Conservation (phyloP, 2,888 invertebrate species). For the Sylvicola cinctus region DNA sequence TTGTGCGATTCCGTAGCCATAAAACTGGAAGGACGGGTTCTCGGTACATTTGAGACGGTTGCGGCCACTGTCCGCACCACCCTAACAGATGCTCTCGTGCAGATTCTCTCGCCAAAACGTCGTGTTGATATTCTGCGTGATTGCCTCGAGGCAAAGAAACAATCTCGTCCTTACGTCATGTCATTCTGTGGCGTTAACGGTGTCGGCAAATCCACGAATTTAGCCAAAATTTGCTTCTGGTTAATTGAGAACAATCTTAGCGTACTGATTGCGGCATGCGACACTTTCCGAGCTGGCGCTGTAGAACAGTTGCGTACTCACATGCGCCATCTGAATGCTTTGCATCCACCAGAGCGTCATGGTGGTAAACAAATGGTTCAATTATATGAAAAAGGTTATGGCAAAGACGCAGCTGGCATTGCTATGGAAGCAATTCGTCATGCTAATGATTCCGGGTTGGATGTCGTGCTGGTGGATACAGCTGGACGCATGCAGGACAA, state of each 20-base stretch:
- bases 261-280: slow-evolving; percentile 95
- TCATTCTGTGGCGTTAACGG: slow-evolving; percentile 98
- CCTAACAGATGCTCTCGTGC: slow-evolving; percentile 76
- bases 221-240: slow-evolving; percentile 99
- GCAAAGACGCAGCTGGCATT: slow-evolving; percentile 95
- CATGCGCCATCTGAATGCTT: slow-evolving; percentile 73
- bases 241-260: slow-evolving; percentile 89
- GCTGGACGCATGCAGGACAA: slow-evolving; percentile 99
- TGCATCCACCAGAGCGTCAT: slow-evolving; percentile 67
- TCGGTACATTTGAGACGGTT: slow-evolving; percentile 92
- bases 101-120: slow-evolving; percentile 83
- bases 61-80: slow-evolving; percentile 71
- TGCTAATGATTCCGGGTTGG: slow-evolving; percentile 61
- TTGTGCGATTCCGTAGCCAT: slow-evolving; percentile 81
- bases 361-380: slow-evolving; percentile 63
- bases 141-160: slow-evolving; percentile 71
- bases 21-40: slow-evolving; percentile 73
- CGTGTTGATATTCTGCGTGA: slow-evolving; percentile 93
- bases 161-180: slow-evolving; percentile 80
- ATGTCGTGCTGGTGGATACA: slow-evolving; percentile 94
- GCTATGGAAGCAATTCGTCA: slow-evolving; percentile 90
- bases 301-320: slow-evolving; percentile 97
- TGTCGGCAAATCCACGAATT: slow-evolving; percentile 95
- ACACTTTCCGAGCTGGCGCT: slow-evolving; percentile 97
- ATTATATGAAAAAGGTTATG: slow-evolving; percentile 94